Percentiles rank a stretch among this genome's conserved stretches.
Conservation (phyloP, 2,113 vertebrate genomes). For the Cottus gobio region DNA sequence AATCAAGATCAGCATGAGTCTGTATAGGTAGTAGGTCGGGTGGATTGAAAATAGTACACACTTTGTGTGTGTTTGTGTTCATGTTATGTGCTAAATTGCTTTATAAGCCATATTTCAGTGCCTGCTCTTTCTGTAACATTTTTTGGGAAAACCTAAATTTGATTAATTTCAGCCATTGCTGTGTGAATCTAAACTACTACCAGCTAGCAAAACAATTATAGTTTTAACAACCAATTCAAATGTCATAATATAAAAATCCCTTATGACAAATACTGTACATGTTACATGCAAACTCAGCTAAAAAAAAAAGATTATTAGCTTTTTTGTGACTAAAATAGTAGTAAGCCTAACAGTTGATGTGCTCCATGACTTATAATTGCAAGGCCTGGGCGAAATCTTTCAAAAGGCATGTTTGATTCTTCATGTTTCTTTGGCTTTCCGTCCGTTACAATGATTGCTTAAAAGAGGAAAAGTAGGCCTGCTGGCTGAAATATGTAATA, state of each 20-base stretch:
- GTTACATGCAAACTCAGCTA: background rate
- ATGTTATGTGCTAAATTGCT: background rate
- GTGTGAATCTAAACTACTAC: background rate
- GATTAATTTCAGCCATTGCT: background rate
- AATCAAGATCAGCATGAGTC: too few species aligned
- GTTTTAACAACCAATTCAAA: background rate
- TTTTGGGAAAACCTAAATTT: background rate
- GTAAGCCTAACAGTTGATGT: background rate
- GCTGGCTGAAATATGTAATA: conserved; percentile 50
- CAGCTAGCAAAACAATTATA: background rate
- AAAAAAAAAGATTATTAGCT: background rate
- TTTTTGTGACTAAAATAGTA: conserved; percentile 1
- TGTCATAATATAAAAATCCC: background rate
- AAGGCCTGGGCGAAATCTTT: background rate
- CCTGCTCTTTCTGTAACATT: background rate
- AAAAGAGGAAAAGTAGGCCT: conserved; percentile 38
- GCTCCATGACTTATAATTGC: conserved; percentile 1
- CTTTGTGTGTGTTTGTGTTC: background rate
- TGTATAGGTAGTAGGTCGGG: too few species aligned
- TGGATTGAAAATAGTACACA: too few species aligned
- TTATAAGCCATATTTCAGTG: background rate
- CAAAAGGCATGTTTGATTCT: conserved; percentile 2
- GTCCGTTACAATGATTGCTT: conserved; percentile 31
- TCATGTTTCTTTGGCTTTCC: conserved; percentile 26
- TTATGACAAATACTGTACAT: background rate